Evolutionary conservation across 2,888 invertebrate species (phyloP), one percentile per base, ranked within the genome.

Genomic region (Strigamia transsilvanica): DNA sequence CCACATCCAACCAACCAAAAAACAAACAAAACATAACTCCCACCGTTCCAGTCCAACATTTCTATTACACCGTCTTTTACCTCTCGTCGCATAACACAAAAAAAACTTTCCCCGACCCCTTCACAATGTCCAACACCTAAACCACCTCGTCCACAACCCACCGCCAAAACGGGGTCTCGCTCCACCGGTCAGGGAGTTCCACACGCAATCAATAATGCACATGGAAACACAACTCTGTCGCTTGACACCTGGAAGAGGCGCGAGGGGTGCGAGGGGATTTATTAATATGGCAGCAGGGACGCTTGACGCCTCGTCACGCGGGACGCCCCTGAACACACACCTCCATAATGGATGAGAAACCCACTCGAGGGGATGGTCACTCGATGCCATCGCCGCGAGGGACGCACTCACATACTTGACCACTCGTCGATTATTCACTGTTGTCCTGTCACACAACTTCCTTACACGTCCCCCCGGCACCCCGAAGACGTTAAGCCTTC

Each of bases 221-320:
- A 51, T 51, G 51, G 51, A 51, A 51, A 51, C 51, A 51, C 51
- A 51, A 51, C n/a, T 51, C 51, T 13, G 51, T 15, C 51, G 51
- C 51, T 51, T 51, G 51, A 51, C 51, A 51, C 51, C 51, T 51
- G 51, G 51, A 18, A 6, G 51, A 15, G 51, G 51, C 13, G 42
- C 10, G 42, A 42, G 15, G 15, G 42, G 42, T 10, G 51, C 4
- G 51, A 18, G 51, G 34, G 51, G 51, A 51, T 51, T 51, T 51
- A 51, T 51, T 51, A 51, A 51, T 51, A 51, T 51, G 51, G 51
- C 51, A 51, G 51, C 51, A 51, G 51, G 51, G 51, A 51, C 51
- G 51, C 51, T 51, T 51, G 51, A 51, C 51, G 51, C 51, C 51
- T 51, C 51, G 51, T 51, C 51, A 51, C 51, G 51, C 51, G 51